Conservation (phyloP, 1,140 invertebrate genomes). For the Drosophila takahashii region DNA sequence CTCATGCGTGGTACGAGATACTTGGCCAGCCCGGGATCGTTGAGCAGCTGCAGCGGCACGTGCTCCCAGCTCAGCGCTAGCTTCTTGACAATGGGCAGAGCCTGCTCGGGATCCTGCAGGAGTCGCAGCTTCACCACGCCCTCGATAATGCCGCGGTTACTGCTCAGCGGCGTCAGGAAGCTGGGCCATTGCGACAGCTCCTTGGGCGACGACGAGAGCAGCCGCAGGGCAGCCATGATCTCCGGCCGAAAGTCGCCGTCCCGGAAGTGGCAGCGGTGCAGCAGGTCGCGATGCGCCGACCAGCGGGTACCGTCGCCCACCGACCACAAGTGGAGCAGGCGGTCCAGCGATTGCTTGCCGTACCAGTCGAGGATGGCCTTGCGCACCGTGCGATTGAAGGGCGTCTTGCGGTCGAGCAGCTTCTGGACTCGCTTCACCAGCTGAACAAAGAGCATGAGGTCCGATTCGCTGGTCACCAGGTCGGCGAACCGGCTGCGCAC, state of each 20-base stretch:
- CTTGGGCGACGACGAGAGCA: slow-evolving; percentile 25
- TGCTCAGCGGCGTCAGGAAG: slow-evolving; percentile 29
- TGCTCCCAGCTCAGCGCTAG: slow-evolving; percentile 51
- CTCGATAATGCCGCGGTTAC: slow-evolving; percentile 29
- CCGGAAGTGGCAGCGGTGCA: slow-evolving; percentile 58
- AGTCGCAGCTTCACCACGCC: slow-evolving; percentile 53
- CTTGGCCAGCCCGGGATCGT: slow-evolving; percentile 24
- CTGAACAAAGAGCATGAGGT: slow-evolving; percentile 67
- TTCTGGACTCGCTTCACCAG: slow-evolving; percentile 59
- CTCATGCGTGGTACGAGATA: slow-evolving; percentile 56
- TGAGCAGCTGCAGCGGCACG: slow-evolving; percentile 54
- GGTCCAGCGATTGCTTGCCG: slow-evolving; percentile 43
- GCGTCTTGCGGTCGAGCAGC: slow-evolving; percentile 30
- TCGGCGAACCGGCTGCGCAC: slow-evolving; percentile 47
- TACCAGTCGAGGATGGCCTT: slow-evolving; percentile 76
- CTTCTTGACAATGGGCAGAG: slow-evolving; percentile 50
- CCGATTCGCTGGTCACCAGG: slow-evolving; percentile 49
- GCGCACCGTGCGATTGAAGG: slow-evolving; percentile 62
- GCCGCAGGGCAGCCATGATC: slow-evolving; percentile 36
- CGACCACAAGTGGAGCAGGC: slow-evolving; percentile 61
- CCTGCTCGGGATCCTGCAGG: slow-evolving; percentile 15
- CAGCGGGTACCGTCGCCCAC: slow-evolving; percentile 18
- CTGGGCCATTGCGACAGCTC: slow-evolving; percentile 48
- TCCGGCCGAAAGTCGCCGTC: slow-evolving; percentile 30
- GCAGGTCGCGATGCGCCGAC: slow-evolving; percentile 50